Percentiles rank a stretch among this genome's conserved stretches.
Evolutionary conservation across 1,140 invertebrate genomes (phyloP).

Genomic region (Phymastichus coffea): DNA sequence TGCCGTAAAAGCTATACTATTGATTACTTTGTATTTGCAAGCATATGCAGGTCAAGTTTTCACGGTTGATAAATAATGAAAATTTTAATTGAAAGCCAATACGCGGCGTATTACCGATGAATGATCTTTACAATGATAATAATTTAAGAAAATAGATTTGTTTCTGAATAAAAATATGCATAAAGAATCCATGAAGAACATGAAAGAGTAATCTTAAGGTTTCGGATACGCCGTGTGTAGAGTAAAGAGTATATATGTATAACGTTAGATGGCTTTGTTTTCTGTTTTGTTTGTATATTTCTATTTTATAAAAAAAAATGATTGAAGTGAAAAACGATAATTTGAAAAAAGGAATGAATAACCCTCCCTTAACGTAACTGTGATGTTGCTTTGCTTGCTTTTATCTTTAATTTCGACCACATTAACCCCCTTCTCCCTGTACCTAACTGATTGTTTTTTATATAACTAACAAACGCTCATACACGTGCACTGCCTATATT

Average conservation of each 20-base stretch:
- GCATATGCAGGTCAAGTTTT: conserved; percentile 19
- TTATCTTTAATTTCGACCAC: conserved; percentile 50
- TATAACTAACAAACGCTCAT: conserved; percentile 48
- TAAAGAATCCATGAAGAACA: no score
- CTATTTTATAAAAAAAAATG: no score
- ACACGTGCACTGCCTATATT: conserved; percentile 49
- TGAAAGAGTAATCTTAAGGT: no score
- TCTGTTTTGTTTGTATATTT: no score
- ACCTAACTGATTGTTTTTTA: conserved; percentile 50
- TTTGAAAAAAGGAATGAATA: conserved; percentile 14
- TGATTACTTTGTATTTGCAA: no score
- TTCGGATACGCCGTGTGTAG: conserved; percentile 26
- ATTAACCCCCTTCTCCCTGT: conserved; percentile 52
- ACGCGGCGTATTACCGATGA: conserved; percentile 5
- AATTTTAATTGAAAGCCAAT: conserved; percentile 27
- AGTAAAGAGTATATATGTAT: conserved; percentile 38
- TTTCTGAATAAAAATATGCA: no score
- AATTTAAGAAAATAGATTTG: no score
- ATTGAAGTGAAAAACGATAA: no score
- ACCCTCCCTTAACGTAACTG: conserved; percentile 34
- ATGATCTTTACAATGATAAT: no score
- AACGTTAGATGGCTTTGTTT: conserved; percentile 43
- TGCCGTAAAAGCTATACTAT: no score
- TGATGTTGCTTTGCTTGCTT: conserved; percentile 53
- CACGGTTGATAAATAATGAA: conserved; percentile 25